phyloP scores from a whole-genome alignment of 1,140 invertebrate genomes.

The Drosophila ohnishii region DNA sequence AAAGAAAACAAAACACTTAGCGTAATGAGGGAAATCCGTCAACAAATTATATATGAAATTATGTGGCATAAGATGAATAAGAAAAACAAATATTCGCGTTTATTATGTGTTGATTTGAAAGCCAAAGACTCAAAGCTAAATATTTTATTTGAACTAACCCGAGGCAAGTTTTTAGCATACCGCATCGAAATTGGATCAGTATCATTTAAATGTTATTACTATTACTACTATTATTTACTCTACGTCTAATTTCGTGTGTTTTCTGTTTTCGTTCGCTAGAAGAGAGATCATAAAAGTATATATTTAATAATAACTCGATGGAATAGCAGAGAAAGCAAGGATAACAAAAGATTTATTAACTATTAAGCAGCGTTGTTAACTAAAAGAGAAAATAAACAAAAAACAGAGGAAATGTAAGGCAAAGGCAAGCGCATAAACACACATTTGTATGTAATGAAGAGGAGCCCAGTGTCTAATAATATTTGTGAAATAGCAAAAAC shows the following conservation, averaged over 20 bases:
- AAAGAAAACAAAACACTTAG: conserved; percentile 24
- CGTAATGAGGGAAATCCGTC: conserved; percentile 40
- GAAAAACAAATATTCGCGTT: conserved; percentile 36
- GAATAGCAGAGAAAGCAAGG: conserved; percentile 12
- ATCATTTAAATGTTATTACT: conserved; percentile 43
- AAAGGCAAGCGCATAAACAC: conserved; percentile 30
- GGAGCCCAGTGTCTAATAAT: conserved; percentile 66
- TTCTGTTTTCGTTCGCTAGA: conserved; percentile 37
- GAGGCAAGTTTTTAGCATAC: conserved; percentile 40
- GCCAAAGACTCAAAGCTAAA: conserved; percentile 77
- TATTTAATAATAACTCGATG: conserved; percentile 27
- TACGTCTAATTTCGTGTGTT: conserved; percentile 54
- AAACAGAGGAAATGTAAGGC: conserved; percentile 9
- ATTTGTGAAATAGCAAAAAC: conserved; percentile 58
- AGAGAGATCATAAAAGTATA: conserved; percentile 24
- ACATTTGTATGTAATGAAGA: conserved; percentile 70
- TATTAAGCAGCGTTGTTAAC: conserved; percentile 75
- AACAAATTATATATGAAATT: conserved; percentile 26
- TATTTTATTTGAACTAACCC: conserved; percentile 32
- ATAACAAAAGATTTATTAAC: conserved; percentile 67
- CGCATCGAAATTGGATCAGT: conserved; percentile 55
- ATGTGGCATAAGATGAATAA: conserved; percentile 37
- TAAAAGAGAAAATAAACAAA: conserved; percentile 47
- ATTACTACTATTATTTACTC: conserved; percentile 41
- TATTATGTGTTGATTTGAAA: conserved; percentile 76